phyloP scores from a whole-genome alignment of 1,140 invertebrate genomes.

The Thaumatotibia leucotreta region DNA sequence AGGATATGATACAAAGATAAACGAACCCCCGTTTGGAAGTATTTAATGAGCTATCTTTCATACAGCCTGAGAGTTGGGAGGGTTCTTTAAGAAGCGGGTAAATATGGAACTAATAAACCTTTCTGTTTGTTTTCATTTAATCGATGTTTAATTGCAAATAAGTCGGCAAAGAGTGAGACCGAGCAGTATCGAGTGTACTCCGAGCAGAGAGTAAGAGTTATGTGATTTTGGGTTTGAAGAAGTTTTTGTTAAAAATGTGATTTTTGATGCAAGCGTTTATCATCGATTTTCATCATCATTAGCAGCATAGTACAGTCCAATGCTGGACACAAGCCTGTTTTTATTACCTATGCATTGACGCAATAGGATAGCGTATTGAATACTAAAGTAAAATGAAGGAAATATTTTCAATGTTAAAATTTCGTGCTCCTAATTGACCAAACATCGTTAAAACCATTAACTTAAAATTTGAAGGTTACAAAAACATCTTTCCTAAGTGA shows the following conservation, averaged over 20 bases:
- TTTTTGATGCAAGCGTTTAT: no score
- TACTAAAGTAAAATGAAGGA: no score
- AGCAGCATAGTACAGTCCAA: no score
- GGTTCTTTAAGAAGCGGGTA: background rate
- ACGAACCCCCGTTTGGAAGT: background rate
- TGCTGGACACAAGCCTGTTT: no score
- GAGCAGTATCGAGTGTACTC: background rate
- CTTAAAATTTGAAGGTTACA: background rate
- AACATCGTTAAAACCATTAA: background rate
- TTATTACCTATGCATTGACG: no score
- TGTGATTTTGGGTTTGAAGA: no score
- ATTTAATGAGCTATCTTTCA: background rate
- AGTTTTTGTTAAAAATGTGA: no score
- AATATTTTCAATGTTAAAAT: no score
- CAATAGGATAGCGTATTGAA: no score
- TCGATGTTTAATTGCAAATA: background rate
- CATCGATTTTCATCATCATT: no score
- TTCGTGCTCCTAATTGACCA: no score
- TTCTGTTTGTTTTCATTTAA: background rate
- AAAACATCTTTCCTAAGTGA: background rate
- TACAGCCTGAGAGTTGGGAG: background rate
- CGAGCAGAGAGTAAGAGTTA: no score
- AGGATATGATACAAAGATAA: background rate
- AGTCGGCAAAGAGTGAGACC: background rate
- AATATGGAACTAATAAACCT: background rate